Evolutionary conservation across 2,113 vertebrate genomes (phyloP).

Genomic region (Grammomys dolichurus): DNA sequence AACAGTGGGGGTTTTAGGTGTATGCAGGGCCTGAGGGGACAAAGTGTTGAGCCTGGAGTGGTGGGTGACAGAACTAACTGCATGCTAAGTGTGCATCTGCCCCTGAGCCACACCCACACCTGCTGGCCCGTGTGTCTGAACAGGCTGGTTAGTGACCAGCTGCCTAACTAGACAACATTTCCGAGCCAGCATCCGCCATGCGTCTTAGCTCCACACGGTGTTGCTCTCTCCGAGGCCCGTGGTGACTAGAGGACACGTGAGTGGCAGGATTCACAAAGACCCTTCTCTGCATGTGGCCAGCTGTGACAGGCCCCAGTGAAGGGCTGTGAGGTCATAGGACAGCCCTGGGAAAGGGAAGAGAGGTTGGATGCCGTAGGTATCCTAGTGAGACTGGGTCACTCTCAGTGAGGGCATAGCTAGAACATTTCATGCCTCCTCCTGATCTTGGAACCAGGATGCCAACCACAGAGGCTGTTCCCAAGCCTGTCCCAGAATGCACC

Average conservation of each 20-base stretch:
- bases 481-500: not conserved
- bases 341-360: not conserved
- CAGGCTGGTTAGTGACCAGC: not conserved
- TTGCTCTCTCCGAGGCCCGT: not conserved
- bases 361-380: not conserved
- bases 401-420: too few species aligned
- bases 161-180: not conserved
- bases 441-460: not conserved
- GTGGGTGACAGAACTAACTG: not conserved
- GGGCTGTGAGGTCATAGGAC: not conserved
- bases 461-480: not conserved
- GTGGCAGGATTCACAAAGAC: not conserved
- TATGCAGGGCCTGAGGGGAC: not conserved
- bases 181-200: rapidly evolving
- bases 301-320: not conserved
- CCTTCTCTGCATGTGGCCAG: not conserved
- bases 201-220: not conserved
- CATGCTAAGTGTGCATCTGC: not conserved
- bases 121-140: not conserved
- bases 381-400: not conserved
- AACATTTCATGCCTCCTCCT: too few species aligned
- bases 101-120: not conserved
- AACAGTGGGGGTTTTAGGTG: not conserved
- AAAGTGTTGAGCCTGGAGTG: not conserved
- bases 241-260: not conserved